Conservation (phyloP, 2,113 vertebrate species). For the Anser cygnoides region DNA sequence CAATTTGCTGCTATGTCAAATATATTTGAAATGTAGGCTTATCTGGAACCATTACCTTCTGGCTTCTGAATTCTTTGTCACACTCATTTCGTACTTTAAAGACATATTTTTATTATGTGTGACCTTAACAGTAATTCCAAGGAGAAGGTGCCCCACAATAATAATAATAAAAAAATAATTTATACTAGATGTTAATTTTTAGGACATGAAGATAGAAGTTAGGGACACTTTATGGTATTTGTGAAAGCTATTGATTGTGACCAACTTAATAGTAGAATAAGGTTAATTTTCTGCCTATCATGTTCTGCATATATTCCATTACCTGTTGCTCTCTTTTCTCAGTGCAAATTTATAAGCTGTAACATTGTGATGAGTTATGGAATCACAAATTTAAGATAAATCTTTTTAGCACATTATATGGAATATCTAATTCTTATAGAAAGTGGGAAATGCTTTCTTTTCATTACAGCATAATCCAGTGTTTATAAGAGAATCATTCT, state of each 20-base stretch:
- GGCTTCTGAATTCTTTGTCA: conserved; percentile 59
- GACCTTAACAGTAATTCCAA: conserved; percentile 52
- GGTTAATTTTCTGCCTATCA: conserved; percentile 44
- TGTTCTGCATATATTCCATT: conserved; percentile 34
- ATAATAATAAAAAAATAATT: conserved; percentile 14
- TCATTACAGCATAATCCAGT: conserved; percentile 33
- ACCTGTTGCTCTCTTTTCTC: conserved; percentile 12
- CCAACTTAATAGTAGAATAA: conserved; percentile 22
- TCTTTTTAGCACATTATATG: conserved; percentile 34
- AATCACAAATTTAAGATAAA: conserved; percentile 49
- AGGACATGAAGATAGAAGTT: conserved; percentile 2
- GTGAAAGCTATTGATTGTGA: conserved; percentile 50
- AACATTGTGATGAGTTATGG: conserved; percentile 16
- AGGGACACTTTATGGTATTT: conserved; percentile 7
- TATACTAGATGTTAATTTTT: conserved; percentile 37
- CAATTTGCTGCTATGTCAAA: conserved; percentile 52
- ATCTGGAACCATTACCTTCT: conserved; percentile 58
- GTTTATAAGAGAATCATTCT: conserved; percentile 12
- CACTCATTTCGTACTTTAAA: conserved; percentile 51
- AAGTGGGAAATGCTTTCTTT: conserved; percentile 23
- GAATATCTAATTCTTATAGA: conserved; percentile 20
- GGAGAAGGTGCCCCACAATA: not conserved
- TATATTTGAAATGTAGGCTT: conserved; percentile 48
- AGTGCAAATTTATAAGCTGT: conserved; percentile 34
- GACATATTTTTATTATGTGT: not conserved